Percentiles rank a stretch among this genome's conserved stretches.
phyloP scores from a whole-genome alignment of 2,797 vertebrate genomes.

The Mus spretus region DNA sequence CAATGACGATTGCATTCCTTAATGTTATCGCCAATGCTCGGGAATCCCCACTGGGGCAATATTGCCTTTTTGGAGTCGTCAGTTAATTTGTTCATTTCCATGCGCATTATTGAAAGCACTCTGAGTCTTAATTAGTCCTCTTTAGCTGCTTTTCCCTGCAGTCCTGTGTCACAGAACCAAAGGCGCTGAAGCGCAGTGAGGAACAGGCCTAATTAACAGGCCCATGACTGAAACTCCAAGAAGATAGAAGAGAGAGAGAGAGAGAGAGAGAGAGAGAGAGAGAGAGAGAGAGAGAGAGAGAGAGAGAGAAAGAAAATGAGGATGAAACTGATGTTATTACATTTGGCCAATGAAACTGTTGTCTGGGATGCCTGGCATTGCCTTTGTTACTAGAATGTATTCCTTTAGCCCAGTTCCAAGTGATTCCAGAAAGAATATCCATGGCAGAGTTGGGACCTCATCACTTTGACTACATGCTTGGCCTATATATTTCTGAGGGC shows the following conservation, averaged over 20 bases:
- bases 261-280: not conserved
- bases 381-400: slow-evolving; percentile 40
- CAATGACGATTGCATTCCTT: slow-evolving; percentile 74
- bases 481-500: not conserved
- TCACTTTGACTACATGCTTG: not conserved
- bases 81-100: slow-evolving; percentile 88
- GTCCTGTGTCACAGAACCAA: slow-evolving; percentile 72
- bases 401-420: not conserved
- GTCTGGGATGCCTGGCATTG: not conserved
- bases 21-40: slow-evolving; percentile 81
- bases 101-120: slow-evolving; percentile 86
- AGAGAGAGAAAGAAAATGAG: too few species aligned
- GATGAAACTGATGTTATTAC: not conserved
- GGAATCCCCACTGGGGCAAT: slow-evolving; percentile 83
- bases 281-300: not conserved
- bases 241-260: slow-evolving; percentile 28
- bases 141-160: slow-evolving; percentile 83
- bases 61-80: slow-evolving; percentile 82
- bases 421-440: not conserved
- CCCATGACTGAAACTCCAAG: slow-evolving; percentile 55
- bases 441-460: not conserved
- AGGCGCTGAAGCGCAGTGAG: slow-evolving; percentile 48
- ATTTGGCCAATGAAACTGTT: not conserved
- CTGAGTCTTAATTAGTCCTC: slow-evolving; percentile 87
- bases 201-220: slow-evolving; percentile 80